Evolutionary conservation across 30 jellyfish, hydroid and myxozoan genomes (phyloP), one percentile per base, ranked within the genome.

Genomic region (Pelagia noctiluca): DNA sequence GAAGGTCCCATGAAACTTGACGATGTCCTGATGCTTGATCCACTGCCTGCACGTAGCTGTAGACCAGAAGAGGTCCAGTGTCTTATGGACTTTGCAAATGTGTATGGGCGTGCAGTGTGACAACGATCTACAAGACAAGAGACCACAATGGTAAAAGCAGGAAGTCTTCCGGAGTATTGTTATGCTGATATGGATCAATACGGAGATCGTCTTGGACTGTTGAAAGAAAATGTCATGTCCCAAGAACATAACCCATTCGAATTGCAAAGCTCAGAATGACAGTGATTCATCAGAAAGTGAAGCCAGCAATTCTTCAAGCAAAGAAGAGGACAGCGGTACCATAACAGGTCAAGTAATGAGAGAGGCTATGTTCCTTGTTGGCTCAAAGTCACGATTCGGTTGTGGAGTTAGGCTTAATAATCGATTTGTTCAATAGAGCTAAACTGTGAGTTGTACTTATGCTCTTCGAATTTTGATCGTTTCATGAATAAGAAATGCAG

Each of bases 371-470:
- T 60, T 60, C 23, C 34, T 60, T 22, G 72, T 60, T 26, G 72
- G 72, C 34, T n/a, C 34, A 8, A 60, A 60, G 34, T 60, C 72
- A n/a, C 30, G 72, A 60, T 60, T 60, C 21, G 72, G 72, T 12
- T 24, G 72, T n/a, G 72, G 11, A 21, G 34, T 60, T 8, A 60
- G 34, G 23, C 8, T 60, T n/a, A 60, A 60, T 24, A 60, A 60
- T 21, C 10, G 72, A 60, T 60, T 60, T 60, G 30, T 60, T 60
- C 34, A 22, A 60, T 60, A 60, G n/a, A n/a, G 34, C 72, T 42
- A 42, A 42, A 42, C 8, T 16, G 57, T 42, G 16, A 42, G 57
- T 42, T 42, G 57, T 42, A 8, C 16, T 42, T 42, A 42, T 42
- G 57, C 16, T 42, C 57, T n/a, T n/a, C n/a, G n/a, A n/a, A n/a